phyloP scores from a whole-genome alignment of 2,113 vertebrate species.

The Symphodus melops region DNA sequence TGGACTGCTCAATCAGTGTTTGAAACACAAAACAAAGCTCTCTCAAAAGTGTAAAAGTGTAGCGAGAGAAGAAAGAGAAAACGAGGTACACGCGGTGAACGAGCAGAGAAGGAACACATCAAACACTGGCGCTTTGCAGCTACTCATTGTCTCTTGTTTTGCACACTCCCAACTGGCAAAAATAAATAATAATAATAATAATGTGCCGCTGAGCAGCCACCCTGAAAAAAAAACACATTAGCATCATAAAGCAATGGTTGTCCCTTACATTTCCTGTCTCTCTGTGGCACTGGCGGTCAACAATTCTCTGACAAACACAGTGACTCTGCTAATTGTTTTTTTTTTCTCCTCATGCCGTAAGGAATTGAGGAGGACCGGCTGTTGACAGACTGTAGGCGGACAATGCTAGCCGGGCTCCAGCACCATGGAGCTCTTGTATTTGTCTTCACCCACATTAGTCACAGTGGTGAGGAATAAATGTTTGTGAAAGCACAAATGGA shows the following conservation, averaged over 20 bases:
- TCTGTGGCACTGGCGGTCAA: constrained; percentile 50
- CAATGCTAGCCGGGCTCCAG: constrained; percentile 55
- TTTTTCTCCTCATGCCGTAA: constrained; percentile 29
- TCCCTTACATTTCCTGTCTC: constrained; percentile 40
- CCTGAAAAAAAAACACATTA: constrained; percentile 40
- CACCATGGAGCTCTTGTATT: constrained; percentile 43
- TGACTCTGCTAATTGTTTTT: constrained; percentile 57
- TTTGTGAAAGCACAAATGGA: constrained; percentile 45
- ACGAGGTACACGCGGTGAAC: constrained; percentile 18
- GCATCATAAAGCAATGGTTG: constrained; percentile 50
- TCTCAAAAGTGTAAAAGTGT: constrained; percentile 17
- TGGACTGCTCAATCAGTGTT: constrained; percentile 52
- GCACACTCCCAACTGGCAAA: constrained; percentile 37
- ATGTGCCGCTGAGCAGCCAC: constrained; percentile 37
- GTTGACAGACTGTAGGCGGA: constrained; percentile 74
- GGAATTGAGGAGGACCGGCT: constrained; percentile 58
- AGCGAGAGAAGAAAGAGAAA: constrained; percentile 24
- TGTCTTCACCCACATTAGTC: constrained; percentile 66
- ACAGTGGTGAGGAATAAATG: constrained; percentile 50
- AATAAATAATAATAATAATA: too few species aligned
- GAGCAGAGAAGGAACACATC: constrained; percentile 51
- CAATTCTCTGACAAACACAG: constrained; percentile 37
- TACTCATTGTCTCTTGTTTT: constrained; percentile 42
- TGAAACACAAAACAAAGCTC: constrained; percentile 35
- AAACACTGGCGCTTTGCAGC: constrained; percentile 46